phyloP scores from a whole-genome alignment of 2,113 vertebrate genomes.

The Pogona vitticeps region DNA sequence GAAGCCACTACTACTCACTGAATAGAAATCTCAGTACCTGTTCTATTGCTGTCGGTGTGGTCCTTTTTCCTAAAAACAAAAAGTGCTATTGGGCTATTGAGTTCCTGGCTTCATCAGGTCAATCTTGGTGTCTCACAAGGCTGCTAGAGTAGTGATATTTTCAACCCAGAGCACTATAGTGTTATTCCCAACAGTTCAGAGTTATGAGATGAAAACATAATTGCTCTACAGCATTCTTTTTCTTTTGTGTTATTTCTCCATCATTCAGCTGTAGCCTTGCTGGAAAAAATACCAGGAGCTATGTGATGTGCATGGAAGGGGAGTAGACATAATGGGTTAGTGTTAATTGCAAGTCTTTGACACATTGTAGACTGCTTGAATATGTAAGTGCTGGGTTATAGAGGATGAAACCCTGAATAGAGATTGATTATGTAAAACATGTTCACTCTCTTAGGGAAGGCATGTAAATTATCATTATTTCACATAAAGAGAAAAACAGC shows the following conservation, averaged over 20 bases:
- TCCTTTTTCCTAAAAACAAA: not conserved
- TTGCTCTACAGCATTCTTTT: not conserved
- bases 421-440: not conserved
- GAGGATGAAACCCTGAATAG: not conserved
- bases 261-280: not conserved
- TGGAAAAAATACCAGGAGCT: not conserved
- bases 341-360: no score
- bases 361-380: not conserved
- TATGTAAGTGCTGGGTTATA: not conserved
- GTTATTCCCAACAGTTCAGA: not conserved
- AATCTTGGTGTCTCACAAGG: not conserved
- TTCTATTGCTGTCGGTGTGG: not conserved
- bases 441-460: not conserved
- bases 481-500: not conserved
- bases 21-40: not conserved
- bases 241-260: not conserved
- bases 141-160: not conserved
- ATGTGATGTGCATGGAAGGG: not conserved
- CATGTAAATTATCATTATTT: not conserved
- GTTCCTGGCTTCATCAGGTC: not conserved
- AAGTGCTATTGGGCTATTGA: not conserved
- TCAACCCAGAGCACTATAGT: not conserved
- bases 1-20: not conserved
- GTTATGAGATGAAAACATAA: not conserved
- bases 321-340: not conserved